A percentile compares a stretch with the other conserved stretches of the same genome.
Conservation (phyloP, 1,140 invertebrate species). For the Drosophila seguyi region DNA sequence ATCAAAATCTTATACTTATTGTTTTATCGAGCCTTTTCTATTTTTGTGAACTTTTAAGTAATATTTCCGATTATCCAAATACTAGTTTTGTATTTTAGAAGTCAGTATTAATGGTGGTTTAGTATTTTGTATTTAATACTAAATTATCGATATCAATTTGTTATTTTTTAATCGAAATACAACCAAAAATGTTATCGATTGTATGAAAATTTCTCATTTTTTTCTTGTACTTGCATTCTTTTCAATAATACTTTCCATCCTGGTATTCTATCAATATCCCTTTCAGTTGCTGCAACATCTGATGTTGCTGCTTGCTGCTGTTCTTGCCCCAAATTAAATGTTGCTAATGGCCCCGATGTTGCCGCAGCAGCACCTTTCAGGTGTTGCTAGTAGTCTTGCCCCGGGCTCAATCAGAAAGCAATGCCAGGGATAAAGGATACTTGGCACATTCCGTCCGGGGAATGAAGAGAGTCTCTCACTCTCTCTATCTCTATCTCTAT, state of each 20-base stretch:
- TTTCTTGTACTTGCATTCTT: no score
- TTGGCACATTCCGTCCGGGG: constrained; percentile 11
- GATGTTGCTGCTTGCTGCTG: background rate
- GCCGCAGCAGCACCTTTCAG: background rate
- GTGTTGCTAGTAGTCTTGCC: background rate
- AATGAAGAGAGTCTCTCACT: background rate
- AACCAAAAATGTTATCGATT: no score
- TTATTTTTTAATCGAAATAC: no score
- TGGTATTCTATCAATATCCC: background rate
- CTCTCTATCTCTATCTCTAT: background rate
- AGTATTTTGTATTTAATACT: no score
- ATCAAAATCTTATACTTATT: no score
- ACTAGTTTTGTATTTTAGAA: no score
- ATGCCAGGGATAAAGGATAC: constrained; percentile 7
- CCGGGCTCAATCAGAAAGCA: constrained; percentile 11
- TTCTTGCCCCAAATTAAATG: background rate
- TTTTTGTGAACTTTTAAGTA: no score
- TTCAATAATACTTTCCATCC: background rate
- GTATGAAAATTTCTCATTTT: no score
- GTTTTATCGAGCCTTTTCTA: no score
- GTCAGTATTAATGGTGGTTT: no score
- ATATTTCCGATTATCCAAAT: no score
- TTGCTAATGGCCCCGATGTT: background rate
- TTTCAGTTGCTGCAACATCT: background rate
- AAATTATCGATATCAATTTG: no score